These are phyloP conservation scores for Eretmodus cyanostictus DNA, from an alignment of 2,113 vertebrate species.

Conservation along the genomic window DNA sequence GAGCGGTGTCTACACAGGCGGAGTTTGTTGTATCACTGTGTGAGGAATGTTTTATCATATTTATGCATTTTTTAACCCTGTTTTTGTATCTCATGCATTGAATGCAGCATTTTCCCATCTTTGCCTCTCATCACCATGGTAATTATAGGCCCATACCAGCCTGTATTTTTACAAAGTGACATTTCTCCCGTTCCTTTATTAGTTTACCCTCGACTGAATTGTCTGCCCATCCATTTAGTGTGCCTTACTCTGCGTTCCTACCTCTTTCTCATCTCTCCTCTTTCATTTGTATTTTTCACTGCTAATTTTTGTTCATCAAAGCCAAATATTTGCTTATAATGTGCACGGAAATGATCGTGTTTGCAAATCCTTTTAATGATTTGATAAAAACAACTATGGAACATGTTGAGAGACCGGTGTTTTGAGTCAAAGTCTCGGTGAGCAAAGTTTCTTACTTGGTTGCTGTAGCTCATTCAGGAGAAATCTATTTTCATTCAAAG, in stretches of 20 bases:
- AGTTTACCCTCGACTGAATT: neutral
- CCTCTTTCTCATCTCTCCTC: neutral
- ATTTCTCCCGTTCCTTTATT: constrained; percentile 24
- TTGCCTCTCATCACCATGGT: neutral
- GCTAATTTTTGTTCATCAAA: neutral
- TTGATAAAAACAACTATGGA: neutral
- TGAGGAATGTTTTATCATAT: neutral
- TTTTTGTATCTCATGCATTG: neutral
- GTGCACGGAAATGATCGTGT: neutral
- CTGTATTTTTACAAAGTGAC: constrained; percentile 31
- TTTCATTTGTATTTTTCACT: neutral
- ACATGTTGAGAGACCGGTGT: neutral
- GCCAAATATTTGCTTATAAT: constrained; percentile 11
- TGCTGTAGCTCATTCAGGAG: neutral
- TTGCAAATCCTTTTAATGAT: neutral
- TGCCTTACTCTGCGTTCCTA: neutral
- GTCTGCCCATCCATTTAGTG: neutral
- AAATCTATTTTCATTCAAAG: neutral
- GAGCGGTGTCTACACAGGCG: neutral
- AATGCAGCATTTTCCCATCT: neutral
- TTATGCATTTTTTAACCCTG: neutral
- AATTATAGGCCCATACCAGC: constrained; percentile 21
- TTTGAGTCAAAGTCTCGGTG: neutral
- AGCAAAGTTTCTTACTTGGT: neutral
- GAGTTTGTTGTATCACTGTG: neutral